phyloP scores from a whole-genome alignment of 2,888 invertebrate species.

The Dorcus hopei region DNA sequence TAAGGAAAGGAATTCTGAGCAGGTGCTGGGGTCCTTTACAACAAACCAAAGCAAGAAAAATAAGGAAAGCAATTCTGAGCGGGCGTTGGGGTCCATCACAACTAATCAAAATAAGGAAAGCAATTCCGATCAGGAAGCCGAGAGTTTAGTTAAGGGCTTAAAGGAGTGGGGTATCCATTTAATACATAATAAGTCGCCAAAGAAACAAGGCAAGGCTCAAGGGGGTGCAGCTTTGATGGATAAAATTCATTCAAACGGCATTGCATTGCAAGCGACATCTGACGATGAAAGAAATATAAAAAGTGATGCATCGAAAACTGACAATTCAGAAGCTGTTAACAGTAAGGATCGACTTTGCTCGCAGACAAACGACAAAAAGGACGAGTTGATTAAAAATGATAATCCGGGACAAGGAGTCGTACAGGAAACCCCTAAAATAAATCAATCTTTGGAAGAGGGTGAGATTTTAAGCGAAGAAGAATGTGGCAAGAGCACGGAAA shows the following conservation, averaged over 20 bases:
- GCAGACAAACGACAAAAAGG: no score
- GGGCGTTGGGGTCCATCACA: not conserved
- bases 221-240: not conserved
- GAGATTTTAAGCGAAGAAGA: constrained; percentile 14
- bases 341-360: no score
- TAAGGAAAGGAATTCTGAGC: not conserved
- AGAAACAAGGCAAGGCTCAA: constrained; percentile 13
- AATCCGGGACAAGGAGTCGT: no score
- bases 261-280: not conserved
- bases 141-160: constrained; percentile 37
- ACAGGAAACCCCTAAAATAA: no score
- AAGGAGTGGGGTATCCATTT: constrained; percentile 44
- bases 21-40: constrained; percentile 1
- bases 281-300: no score
- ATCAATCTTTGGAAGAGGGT: constrained; percentile 14
- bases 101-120: constrained; percentile 1
- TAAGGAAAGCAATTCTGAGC: no score
- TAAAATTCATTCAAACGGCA: not conserved
- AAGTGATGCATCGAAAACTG: no score
- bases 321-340: no score
- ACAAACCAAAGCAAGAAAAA: not conserved
- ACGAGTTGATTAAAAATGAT: no score
- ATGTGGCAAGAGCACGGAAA: not conserved
- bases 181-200: constrained; percentile 36
- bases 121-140: constrained; percentile 30